phyloP scores from a whole-genome alignment of 2,888 invertebrate genomes.

The Epinotia demarniana region DNA sequence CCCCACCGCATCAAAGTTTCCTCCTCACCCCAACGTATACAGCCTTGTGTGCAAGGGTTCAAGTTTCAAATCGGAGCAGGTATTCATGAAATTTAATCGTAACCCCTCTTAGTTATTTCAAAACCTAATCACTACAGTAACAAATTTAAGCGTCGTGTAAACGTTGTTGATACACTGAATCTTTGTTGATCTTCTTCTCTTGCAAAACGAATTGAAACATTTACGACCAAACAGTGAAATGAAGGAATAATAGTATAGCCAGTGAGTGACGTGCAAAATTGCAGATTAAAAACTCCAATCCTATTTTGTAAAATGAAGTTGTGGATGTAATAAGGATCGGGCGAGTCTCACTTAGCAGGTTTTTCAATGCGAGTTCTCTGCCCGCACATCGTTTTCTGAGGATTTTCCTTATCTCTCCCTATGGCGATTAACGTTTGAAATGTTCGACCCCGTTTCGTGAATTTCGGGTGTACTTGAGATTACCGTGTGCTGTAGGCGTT shows the following conservation, averaged over 20 bases:
- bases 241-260: not conserved
- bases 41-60: constrained; percentile 31
- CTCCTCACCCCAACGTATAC: constrained; percentile 25
- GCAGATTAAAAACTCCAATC: constrained; percentile 25
- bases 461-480: constrained; percentile 31
- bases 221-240: not conserved
- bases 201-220: constrained; percentile 2
- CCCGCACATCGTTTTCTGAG: constrained; percentile 36
- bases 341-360: constrained; percentile 26
- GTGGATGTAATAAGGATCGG: constrained; percentile 26
- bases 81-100: constrained; percentile 34
- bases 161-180: constrained; percentile 10
- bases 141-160: constrained; percentile 21
- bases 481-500: constrained; percentile 10
- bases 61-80: constrained; percentile 40
- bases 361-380: constrained; percentile 35
- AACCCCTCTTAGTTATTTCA: constrained; percentile 25
- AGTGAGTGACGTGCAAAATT: not conserved
- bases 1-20: constrained; percentile 43
- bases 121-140: constrained; percentile 37
- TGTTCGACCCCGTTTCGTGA: constrained; percentile 36
- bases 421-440: constrained; percentile 43
- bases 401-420: constrained; percentile 44
- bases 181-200: constrained; percentile 4
- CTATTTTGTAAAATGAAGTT: constrained; percentile 32